These are phyloP conservation scores for Porphyrio hochstetteri DNA, from an alignment of 2,113 vertebrate genomes.

Conservation along the genomic window DNA sequence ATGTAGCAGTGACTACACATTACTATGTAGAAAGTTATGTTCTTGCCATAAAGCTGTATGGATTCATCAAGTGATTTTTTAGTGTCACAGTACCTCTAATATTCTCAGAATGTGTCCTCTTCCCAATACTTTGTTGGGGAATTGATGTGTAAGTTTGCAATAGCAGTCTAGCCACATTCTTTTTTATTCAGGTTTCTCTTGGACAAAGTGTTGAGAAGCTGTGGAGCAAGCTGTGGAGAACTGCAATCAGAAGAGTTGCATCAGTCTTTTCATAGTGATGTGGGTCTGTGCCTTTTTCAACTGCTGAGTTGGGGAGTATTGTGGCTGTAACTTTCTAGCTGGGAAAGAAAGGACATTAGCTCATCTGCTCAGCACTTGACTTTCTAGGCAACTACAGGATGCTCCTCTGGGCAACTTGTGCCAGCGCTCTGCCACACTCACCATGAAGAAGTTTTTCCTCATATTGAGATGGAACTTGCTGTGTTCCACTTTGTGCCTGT, in stretches of 20 bases:
- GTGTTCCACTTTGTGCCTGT: no score
- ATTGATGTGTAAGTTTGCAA: background rate
- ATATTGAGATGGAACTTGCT: no score
- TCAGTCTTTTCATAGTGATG: background rate
- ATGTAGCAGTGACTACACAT: background rate
- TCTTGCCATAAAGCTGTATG: background rate
- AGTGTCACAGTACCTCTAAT: background rate
- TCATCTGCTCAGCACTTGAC: background rate
- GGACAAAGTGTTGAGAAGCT: background rate
- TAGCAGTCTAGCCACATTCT: background rate
- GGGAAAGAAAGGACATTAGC: background rate
- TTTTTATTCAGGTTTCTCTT: background rate
- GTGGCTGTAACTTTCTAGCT: background rate
- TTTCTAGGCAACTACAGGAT: background rate
- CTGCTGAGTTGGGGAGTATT: background rate
- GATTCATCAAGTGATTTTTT: background rate
- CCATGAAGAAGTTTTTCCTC: no score
- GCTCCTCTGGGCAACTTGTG: no score
- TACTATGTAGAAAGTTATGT: background rate
- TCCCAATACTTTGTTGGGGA: background rate
- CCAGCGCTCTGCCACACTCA: no score
- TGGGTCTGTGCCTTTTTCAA: background rate
- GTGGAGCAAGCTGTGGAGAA: background rate
- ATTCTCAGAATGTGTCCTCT: background rate
- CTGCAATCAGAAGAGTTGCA: background rate